These are phyloP conservation scores for Montipora foliosa DNA, from an alignment of 64 coral and sea anemone genomes.

Conservation along the genomic window DNA sequence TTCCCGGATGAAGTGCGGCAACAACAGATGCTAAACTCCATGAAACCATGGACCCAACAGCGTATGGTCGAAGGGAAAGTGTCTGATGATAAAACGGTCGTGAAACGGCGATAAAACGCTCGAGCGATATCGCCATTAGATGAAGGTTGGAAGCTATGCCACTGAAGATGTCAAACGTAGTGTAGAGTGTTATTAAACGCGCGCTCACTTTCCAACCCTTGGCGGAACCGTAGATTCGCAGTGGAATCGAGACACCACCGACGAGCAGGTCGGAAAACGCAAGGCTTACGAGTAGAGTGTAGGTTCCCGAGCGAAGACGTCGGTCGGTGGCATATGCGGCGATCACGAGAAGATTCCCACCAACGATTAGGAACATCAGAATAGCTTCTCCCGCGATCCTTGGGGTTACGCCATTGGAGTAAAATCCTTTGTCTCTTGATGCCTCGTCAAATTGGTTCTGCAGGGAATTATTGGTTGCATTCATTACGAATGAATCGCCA, in stretches of 20 bases:
- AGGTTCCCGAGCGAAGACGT: slow-evolving; percentile 76
- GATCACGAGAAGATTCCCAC: slow-evolving; percentile 77
- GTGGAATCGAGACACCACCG: slow-evolving; percentile 69
- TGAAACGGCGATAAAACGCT: slow-evolving; percentile 85
- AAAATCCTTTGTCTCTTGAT: background rate
- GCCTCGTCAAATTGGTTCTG: background rate
- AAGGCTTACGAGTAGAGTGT: slow-evolving; percentile 77
- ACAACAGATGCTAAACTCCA: slow-evolving; percentile 59
- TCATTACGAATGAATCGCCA: background rate
- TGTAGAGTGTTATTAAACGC: slow-evolving; percentile 29
- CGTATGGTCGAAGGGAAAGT: slow-evolving; percentile 54
- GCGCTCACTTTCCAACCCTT: background rate
- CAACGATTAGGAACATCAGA: slow-evolving; percentile 57
- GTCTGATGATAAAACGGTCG: slow-evolving; percentile 81
- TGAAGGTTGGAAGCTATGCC: slow-evolving; percentile 84
- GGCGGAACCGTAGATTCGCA: slow-evolving; percentile 71
- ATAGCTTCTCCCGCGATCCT: background rate
- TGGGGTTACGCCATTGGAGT: background rate
- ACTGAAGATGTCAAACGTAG: slow-evolving; percentile 77
- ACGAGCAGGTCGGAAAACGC: slow-evolving; percentile 81
- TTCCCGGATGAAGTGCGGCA: slow-evolving; percentile 34
- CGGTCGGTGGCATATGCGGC: slow-evolving; percentile 73
- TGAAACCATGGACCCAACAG: slow-evolving; percentile 44
- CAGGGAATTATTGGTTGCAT: background rate
- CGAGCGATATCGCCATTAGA: slow-evolving; percentile 77